Percentiles rank a stretch among this genome's conserved stretches.
Conservation (phyloP, 2,113 vertebrate species). For the Dicerorhinus sumatrensis region DNA sequence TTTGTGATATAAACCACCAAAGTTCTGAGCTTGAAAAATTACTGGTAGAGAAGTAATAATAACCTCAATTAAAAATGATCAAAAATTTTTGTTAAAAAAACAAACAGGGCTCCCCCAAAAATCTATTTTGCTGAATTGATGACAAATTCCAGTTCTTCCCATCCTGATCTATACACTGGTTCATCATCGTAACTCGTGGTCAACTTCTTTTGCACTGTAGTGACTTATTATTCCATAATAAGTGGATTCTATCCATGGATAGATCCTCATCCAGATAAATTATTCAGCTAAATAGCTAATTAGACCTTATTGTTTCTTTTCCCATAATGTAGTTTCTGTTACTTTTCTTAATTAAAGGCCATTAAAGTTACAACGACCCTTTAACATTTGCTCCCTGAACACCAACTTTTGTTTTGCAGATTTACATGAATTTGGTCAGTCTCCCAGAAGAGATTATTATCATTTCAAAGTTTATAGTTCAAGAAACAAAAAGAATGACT, state of each 20-base stretch:
- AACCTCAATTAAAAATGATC: neutral
- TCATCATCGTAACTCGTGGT: too few species aligned
- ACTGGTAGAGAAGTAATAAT: neutral
- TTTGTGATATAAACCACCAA: neutral
- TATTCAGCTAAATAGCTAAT: too few species aligned
- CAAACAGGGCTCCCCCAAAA: neutral
- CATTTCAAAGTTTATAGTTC: neutral
- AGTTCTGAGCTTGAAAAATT: neutral
- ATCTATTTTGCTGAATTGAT: neutral
- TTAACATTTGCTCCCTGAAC: neutral
- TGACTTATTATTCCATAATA: too few species aligned
- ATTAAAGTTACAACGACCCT: neutral
- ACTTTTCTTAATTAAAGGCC: neutral
- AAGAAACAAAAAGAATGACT: neutral
- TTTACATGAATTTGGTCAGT: neutral
- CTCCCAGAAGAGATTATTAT: neutral
- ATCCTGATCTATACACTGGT: neutral
- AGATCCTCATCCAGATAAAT: too few species aligned
- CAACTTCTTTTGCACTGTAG: too few species aligned
- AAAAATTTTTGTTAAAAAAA: neutral
- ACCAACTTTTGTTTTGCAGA: neutral
- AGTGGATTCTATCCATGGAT: too few species aligned
- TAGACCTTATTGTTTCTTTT: too few species aligned
- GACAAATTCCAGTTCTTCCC: neutral
- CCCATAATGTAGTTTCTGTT: too few species aligned